Percentiles rank a stretch among this genome's conserved stretches.
These are phyloP conservation scores for Anhinga rufa DNA, from an alignment of 2,113 vertebrate species.

Conservation along the genomic window DNA sequence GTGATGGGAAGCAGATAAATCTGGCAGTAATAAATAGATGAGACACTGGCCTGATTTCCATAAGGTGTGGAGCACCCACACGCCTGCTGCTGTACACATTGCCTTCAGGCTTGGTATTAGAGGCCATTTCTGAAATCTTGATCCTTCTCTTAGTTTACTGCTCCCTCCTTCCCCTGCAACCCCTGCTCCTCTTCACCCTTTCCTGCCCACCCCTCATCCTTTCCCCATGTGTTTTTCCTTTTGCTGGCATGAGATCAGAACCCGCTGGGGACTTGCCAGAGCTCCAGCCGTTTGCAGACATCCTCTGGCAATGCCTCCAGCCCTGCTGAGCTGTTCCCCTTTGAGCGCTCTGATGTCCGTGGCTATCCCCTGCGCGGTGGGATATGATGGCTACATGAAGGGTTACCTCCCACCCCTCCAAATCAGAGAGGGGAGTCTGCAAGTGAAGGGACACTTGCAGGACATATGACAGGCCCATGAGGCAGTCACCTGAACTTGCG, in stretches of 20 bases:
- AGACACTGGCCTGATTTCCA: not conserved
- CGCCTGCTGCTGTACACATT: not conserved
- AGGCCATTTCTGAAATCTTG: not conserved
- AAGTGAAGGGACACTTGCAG: not conserved
- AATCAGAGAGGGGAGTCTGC: not conserved
- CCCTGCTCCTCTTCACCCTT: not conserved
- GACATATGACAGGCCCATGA: not conserved
- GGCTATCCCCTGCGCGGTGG: fast-evolving
- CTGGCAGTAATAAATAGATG: not conserved
- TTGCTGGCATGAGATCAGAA: not conserved
- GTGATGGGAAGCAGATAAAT: not conserved
- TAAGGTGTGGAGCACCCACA: not conserved
- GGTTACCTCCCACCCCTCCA: not conserved
- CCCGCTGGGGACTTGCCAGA: not conserved
- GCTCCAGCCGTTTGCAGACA: not conserved
- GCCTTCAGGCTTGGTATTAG: not conserved
- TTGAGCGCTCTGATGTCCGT: fast-evolving
- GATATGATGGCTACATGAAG: fast-evolving
- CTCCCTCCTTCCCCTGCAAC: not conserved
- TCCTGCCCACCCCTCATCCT: not conserved
- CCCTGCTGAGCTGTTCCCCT: not conserved
- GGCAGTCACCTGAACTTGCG: not conserved
- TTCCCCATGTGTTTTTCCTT: not conserved
- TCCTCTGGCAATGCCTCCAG: not conserved
- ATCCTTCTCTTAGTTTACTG: not conserved